phyloP scores from a whole-genome alignment of 2,113 vertebrate genomes.

The Coryphaenoides rupestris region DNA sequence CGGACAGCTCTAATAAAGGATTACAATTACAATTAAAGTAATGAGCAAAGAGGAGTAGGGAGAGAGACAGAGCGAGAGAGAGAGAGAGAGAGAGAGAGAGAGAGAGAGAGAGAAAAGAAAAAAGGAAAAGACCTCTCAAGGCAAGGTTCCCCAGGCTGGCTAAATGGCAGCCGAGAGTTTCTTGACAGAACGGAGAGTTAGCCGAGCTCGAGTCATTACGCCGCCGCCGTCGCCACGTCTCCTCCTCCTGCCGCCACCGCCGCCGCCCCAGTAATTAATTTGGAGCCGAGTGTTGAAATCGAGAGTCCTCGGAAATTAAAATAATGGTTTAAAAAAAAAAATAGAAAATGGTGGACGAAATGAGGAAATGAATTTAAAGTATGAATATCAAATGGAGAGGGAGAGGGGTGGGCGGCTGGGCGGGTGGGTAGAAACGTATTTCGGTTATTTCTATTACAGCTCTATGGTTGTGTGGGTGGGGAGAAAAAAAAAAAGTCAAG shows the following conservation, averaged over 20 bases:
- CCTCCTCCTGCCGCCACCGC: conserved; percentile 55
- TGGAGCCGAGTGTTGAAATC: conserved; percentile 54
- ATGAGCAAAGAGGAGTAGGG: conserved; percentile 77
- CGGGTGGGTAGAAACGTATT: conserved; percentile 1
- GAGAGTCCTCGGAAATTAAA: conserved; percentile 59
- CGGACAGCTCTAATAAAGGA: conserved; percentile 78
- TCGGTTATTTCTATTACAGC: conserved; percentile 37
- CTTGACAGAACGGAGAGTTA: conserved; percentile 66
- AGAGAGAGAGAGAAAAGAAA: conserved; percentile 62
- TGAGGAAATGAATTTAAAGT: conserved; percentile 43
- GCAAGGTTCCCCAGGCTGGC: conserved; percentile 70
- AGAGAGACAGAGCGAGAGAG: too few species aligned
- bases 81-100: too few species aligned
- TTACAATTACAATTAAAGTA: conserved; percentile 81
- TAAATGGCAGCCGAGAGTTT: conserved; percentile 73
- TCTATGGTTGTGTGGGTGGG: conserved; percentile 13
- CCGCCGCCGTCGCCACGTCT: conserved; percentile 41
- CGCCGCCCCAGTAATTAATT: conserved; percentile 65
- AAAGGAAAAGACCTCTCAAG: conserved; percentile 52
- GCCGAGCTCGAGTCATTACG: conserved; percentile 63
- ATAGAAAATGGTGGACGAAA: too few species aligned
- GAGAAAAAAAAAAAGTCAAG: conserved; percentile 10
- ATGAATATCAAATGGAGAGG: conserved; percentile 35
- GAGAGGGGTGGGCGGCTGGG: too few species aligned
- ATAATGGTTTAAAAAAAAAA: conserved; percentile 48